phyloP scores from a whole-genome alignment of 2,888 invertebrate genomes.

The Rotaria sp. region DNA sequence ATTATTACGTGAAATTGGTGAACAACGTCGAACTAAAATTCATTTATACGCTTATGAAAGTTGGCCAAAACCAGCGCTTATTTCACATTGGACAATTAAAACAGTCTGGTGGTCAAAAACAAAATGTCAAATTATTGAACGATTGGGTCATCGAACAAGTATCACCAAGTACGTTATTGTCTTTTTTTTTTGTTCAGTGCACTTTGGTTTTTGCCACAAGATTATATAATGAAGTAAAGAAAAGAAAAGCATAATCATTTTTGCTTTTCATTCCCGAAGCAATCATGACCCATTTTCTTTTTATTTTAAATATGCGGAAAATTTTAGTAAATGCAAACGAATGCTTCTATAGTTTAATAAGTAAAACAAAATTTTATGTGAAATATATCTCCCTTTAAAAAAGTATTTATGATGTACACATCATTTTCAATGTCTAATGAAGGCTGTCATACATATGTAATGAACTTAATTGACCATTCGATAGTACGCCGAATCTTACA shows the following conservation, averaged over 20 bases:
- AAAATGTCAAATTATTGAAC: slow-evolving; percentile 19
- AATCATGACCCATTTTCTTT: neutral
- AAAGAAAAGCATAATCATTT: neutral
- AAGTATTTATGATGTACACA: neutral
- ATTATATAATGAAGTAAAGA: neutral
- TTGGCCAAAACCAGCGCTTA: neutral
- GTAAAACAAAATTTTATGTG: too few relatives aligned
- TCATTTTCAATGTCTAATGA: neutral
- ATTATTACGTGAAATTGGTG: slow-evolving; percentile 2
- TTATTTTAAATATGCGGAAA: too few relatives aligned
- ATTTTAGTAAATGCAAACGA: too few relatives aligned
- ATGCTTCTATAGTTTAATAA: too few relatives aligned
- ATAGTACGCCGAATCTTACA: neutral
- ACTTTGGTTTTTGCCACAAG: neutral
- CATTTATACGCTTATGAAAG: slow-evolving; percentile 17
- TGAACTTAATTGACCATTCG: neutral
- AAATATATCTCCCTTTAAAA: too few relatives aligned
- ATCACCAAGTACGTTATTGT: slow-evolving; percentile 7
- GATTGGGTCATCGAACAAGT: neutral
- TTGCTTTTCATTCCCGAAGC: neutral
- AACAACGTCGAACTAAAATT: slow-evolving; percentile 21
- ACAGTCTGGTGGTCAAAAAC: slow-evolving; percentile 25
- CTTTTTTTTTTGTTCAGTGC: neutral
- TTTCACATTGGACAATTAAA: slow-evolving; percentile 25
- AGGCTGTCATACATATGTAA: neutral